phyloP scores from a whole-genome alignment of 2,888 invertebrate species.

The Acanthosepion lycidas region DNA sequence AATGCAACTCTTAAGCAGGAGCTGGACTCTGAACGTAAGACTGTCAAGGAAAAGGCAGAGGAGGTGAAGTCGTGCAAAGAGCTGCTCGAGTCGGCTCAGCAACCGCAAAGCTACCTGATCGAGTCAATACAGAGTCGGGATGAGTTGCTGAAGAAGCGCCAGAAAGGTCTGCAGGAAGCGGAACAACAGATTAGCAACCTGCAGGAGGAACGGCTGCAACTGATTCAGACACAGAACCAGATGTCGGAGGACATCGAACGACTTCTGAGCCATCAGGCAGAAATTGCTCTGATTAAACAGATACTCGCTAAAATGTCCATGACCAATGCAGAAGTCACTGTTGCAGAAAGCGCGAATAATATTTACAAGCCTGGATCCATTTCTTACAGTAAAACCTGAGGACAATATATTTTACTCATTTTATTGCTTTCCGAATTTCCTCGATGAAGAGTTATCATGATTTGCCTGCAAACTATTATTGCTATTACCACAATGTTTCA shows the following conservation, averaged over 20 bases:
- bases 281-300: constrained; percentile 73
- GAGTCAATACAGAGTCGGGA: constrained; percentile 71
- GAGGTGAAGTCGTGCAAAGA: constrained; percentile 68
- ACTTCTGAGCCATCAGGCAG: constrained; percentile 65
- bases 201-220: constrained; percentile 64
- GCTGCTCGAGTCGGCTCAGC: constrained; percentile 71
- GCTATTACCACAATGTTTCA: too few relatives aligned
- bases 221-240: constrained; percentile 69
- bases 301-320: constrained; percentile 69
- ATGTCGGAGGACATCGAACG: constrained; percentile 72
- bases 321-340: constrained; percentile 58
- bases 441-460: too few relatives aligned
- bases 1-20: constrained; percentile 70
- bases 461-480: too few relatives aligned
- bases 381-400: constrained; percentile 50
- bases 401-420: not conserved
- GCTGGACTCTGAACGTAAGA: constrained; percentile 66
- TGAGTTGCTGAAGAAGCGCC: constrained; percentile 65
- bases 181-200: constrained; percentile 56
- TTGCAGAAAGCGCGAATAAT: constrained; percentile 61
- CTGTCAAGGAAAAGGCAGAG: constrained; percentile 63
- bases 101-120: constrained; percentile 74
- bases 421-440: not conserved
- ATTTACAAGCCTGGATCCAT: constrained; percentile 65
- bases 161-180: constrained; percentile 50